Conservation (phyloP, 2,113 vertebrate species). For the Petroica traversi region DNA sequence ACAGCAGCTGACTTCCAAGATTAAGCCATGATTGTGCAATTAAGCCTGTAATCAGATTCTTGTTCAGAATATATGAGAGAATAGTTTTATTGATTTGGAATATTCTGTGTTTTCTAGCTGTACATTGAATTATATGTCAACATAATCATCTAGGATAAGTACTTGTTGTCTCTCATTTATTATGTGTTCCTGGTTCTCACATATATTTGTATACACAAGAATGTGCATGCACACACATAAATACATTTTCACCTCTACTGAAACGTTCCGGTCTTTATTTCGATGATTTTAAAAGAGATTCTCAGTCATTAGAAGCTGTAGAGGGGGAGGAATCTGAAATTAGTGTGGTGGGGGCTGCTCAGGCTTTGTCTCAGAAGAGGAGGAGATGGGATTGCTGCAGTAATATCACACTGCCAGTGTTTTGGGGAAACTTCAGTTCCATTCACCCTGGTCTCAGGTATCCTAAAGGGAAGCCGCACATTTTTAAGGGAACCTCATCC, state of each 20-base stretch:
- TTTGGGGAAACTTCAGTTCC: background rate
- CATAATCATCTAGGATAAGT: background rate
- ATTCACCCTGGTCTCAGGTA: background rate
- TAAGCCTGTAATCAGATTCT: conserved; percentile 63
- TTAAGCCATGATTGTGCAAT: conserved; percentile 65
- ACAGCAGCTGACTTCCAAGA: conserved; percentile 53
- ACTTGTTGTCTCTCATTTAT: background rate
- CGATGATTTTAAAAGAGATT: background rate
- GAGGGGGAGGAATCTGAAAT: background rate
- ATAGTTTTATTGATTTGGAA: conserved; percentile 36
- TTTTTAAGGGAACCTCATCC: background rate
- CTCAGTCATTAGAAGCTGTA: background rate
- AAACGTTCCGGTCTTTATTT: background rate
- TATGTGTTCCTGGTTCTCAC: background rate
- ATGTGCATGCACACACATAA: background rate
- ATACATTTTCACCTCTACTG: background rate
- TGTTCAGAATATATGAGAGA: conserved; percentile 38
- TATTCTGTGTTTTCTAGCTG: conserved; percentile 44
- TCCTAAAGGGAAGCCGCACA: background rate
- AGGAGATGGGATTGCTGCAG: background rate
- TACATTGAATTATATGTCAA: conserved; percentile 18
- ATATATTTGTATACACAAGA: background rate
- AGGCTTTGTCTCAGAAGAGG: background rate
- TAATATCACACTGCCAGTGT: background rate
- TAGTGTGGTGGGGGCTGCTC: background rate